Conservation (phyloP, 2,888 invertebrate genomes). For the Zygaena filipendulae region DNA sequence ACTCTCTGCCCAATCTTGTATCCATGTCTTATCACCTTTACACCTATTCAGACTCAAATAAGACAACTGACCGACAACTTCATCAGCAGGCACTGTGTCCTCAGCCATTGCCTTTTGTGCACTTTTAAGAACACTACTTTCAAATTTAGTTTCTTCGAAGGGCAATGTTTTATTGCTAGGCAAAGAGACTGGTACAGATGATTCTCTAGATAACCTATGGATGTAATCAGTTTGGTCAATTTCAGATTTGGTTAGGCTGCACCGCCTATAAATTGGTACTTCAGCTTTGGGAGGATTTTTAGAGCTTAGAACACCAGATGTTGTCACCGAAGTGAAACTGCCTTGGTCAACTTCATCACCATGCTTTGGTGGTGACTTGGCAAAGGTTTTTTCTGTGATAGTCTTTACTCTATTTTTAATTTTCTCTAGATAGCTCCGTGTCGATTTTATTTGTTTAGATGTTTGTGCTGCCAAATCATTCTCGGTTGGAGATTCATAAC, state of each 20-base stretch:
- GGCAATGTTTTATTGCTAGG: constrained; percentile 34
- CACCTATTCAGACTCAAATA: constrained; percentile 57
- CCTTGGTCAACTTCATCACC: constrained; percentile 65
- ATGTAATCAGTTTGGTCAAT: constrained; percentile 74
- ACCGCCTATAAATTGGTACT: constrained; percentile 44
- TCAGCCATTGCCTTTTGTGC: constrained; percentile 45
- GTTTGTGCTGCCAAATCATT: constrained; percentile 54
- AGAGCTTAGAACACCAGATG: constrained; percentile 75
- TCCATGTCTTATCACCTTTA: constrained; percentile 68
- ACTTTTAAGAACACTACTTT: constrained; percentile 46
- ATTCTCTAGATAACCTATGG: constrained; percentile 48
- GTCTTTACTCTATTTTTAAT: constrained; percentile 70
- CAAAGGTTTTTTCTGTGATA: constrained; percentile 64
- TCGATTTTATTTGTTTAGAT: constrained; percentile 59
- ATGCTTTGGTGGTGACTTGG: constrained; percentile 56
- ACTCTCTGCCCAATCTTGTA: constrained; percentile 74
- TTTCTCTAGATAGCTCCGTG: constrained; percentile 70
- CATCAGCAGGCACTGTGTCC: constrained; percentile 37
- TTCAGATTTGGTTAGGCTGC: constrained; percentile 75
- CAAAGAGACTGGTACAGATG: constrained; percentile 52
- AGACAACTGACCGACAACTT: constrained; percentile 50
- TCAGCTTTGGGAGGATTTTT: constrained; percentile 42
- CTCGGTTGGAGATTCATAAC: constrained; percentile 66
- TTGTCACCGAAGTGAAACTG: constrained; percentile 77
- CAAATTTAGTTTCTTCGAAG: constrained; percentile 40